Conservation (phyloP, 2,113 vertebrate species). For the Hemicordylus capensis region DNA sequence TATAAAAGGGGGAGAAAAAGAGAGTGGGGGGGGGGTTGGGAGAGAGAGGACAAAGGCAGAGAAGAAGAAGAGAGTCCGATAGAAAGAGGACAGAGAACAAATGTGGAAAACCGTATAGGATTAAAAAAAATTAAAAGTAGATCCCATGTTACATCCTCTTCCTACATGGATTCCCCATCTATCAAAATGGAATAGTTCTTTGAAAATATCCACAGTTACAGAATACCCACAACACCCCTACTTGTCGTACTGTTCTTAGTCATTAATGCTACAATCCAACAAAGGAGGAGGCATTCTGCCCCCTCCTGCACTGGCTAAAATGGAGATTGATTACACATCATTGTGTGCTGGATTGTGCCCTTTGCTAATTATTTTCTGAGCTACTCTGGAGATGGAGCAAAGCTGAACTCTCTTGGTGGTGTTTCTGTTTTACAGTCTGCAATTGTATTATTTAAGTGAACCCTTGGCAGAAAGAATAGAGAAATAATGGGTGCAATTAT, state of each 20-base stretch:
- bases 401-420: background rate
- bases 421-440: background rate
- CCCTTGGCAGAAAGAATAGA: background rate
- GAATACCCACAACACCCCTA: no score
- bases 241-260: background rate
- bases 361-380: background rate
- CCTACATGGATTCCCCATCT: background rate
- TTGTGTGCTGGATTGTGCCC: background rate
- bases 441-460: background rate
- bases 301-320: background rate
- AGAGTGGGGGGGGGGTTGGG: no score
- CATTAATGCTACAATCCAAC: background rate
- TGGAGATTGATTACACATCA: background rate
- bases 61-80: no score
- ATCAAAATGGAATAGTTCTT: background rate
- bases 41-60: no score
- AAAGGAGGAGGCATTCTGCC: background rate
- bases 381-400: background rate
- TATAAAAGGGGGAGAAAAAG: no score
- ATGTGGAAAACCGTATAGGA: no score
- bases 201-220: background rate
- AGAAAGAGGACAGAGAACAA: no score
- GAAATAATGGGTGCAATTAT: background rate
- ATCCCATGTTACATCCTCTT: background rate
- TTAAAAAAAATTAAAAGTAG: no score